Percentiles rank a stretch among this genome's conserved stretches.
Evolutionary conservation across 2,888 invertebrate species (phyloP).

Genomic region (Incurvaria masculella): DNA sequence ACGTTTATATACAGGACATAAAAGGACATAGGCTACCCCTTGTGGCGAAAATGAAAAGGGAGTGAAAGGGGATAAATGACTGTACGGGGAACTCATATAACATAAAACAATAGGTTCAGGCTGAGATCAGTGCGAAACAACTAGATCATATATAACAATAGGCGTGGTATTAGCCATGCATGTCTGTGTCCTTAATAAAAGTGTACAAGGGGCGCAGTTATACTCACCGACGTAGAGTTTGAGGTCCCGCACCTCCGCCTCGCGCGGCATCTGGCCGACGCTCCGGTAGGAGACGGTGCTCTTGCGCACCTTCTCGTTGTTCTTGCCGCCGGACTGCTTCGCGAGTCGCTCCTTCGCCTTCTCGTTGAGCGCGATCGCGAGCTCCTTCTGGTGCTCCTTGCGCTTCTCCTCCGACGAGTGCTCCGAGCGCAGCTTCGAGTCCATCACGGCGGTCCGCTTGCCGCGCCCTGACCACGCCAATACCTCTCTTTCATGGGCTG

Average conservation of each 20-base stretch:
- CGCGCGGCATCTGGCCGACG: slow-evolving; percentile 88
- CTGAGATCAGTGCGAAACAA: too few relatives aligned
- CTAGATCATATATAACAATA: too few relatives aligned
- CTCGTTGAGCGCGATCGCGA: slow-evolving; percentile 87
- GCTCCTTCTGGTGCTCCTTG: slow-evolving; percentile 93
- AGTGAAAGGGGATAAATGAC: too few relatives aligned
- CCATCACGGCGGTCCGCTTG: slow-evolving; percentile 87
- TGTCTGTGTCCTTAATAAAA: too few relatives aligned
- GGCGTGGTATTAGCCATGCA: too few relatives aligned
- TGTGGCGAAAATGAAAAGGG: too few relatives aligned
- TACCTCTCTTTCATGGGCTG: too few relatives aligned
- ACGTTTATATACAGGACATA: too few relatives aligned
- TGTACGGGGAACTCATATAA: too few relatives aligned
- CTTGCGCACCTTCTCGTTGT: slow-evolving; percentile 86
- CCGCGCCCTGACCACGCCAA: slow-evolving; percentile 68
- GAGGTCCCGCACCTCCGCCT: slow-evolving; percentile 87
- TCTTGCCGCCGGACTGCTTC: slow-evolving; percentile 80
- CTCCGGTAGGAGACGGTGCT: slow-evolving; percentile 95
- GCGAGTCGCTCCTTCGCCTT: slow-evolving; percentile 90
- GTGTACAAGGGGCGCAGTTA: too few relatives aligned
- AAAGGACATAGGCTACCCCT: too few relatives aligned
- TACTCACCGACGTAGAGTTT: slow-evolving; percentile 90
- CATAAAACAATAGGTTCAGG: too few relatives aligned
- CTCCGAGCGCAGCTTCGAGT: slow-evolving; percentile 90
- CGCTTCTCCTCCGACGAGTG: slow-evolving; percentile 97